Evolutionary conservation across 2,113 vertebrate species (phyloP).

Genomic region (Baryphthengus martii): DNA sequence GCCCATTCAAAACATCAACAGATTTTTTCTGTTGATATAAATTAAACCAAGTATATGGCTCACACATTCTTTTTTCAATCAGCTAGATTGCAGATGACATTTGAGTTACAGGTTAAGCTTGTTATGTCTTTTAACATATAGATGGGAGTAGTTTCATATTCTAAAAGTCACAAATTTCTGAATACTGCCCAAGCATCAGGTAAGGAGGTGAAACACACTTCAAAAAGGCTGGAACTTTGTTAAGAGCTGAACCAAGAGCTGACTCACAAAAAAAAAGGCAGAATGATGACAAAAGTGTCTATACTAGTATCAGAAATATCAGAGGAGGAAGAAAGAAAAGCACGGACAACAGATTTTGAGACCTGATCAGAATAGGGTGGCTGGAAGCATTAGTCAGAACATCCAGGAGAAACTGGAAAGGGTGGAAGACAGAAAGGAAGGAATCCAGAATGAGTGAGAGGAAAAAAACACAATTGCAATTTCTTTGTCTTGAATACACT

Average conservation of each 20-base stretch:
- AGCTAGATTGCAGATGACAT: background rate
- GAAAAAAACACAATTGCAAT: background rate
- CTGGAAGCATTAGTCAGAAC: background rate
- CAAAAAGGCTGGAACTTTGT: background rate
- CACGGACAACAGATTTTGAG: background rate
- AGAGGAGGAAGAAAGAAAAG: background rate
- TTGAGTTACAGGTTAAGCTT: background rate
- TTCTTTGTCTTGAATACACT: background rate
- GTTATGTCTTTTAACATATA: background rate
- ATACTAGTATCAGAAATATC: background rate
- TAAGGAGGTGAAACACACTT: background rate
- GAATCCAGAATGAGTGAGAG: background rate
- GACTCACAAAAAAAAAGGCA: background rate
- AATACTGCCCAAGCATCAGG: background rate
- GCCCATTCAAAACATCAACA: background rate
- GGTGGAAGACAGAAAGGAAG: background rate
- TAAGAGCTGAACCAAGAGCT: background rate
- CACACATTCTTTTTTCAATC: background rate
- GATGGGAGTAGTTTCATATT: background rate
- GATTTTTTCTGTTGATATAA: background rate
- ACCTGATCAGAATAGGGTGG: background rate
- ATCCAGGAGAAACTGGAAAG: background rate
- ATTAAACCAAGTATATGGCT: background rate
- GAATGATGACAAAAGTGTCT: background rate
- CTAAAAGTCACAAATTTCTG: background rate